Base-by-base conservation (phyloP, 2,888 invertebrate species). In the Miltochrista miniata region DNA sequence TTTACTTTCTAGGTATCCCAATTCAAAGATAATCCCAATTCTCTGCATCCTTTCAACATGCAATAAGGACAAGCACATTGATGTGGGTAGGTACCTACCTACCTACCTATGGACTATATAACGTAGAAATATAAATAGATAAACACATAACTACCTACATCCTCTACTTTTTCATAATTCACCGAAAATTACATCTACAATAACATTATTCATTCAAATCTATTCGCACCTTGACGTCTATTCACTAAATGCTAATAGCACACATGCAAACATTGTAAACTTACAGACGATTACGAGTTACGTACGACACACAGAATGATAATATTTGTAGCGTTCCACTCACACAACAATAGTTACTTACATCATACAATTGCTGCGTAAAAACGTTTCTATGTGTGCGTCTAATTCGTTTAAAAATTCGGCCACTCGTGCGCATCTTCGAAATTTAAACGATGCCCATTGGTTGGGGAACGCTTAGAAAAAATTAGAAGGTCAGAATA, bases 161-260 rank as follows among this genome's bases (percentile, higher is more conserved):
- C 14, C 33, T 3, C 10, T 33, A 11, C 3, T 9, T 34, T 7
- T 48, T 49, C 53, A 64, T 49, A 24, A 5, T 72, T 61, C 54
- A 70, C 79, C 79, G 58, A 82, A 82, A 78, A 73, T 67, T 59
- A 56, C 56, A 58, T 50, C 68, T 31, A 10, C 31, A 31, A 57
- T 61, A 51, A 54, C 53, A 49, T 80, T 68, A 79, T 73, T 76
- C 65, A 85, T 85, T 81, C 84, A 72, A 49, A n/a, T 54, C 38
- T 71, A 68, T 72, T 56, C 72, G 61, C 69, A 60, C 64, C 18
- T 64, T 74, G 70, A 81, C 83, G 79, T 81, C 73, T 83, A 86
- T 86, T 86, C 81, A 85, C 69, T 80, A 82, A 81, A 87, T 85
- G 85, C 76, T 83, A 87, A 86, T 85, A 48, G 29, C 70, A 68